A percentile compares a stretch with the other conserved stretches of the same genome.
phyloP scores from a whole-genome alignment of 2,797 vertebrate genomes.

The Phrynocephalus forsythii region DNA sequence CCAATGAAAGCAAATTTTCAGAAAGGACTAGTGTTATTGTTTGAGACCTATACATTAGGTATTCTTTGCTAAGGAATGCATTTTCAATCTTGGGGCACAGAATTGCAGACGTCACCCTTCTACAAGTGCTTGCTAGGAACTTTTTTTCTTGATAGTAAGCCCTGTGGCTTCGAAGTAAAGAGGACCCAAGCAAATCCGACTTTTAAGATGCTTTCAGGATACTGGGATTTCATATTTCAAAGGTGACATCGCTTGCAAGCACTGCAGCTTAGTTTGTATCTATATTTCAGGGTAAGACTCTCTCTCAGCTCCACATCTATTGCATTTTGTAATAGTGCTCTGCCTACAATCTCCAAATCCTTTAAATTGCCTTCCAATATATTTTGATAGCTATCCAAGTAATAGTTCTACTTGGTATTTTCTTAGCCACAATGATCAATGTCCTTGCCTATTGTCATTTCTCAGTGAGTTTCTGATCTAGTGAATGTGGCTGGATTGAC shows the following conservation, averaged over 20 bases:
- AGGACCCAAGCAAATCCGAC: neutral
- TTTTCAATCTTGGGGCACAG: neutral
- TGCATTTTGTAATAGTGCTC: constrained; percentile 8
- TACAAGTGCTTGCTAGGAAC: neutral
- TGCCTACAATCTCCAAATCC: neutral
- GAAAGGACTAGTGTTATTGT: neutral
- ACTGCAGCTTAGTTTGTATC: neutral
- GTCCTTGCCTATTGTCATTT: neutral
- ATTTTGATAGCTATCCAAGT: neutral
- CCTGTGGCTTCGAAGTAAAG: neutral
- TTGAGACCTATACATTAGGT: too few species aligned
- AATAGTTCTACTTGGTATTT: neutral
- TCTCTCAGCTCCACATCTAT: neutral
- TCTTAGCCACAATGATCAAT: neutral
- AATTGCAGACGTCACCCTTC: neutral
- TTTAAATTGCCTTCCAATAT: constrained; percentile 5
- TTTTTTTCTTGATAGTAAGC: neutral
- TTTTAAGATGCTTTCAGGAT: neutral
- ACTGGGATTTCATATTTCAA: neutral
- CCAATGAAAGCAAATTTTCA: neutral
- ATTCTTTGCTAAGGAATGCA: neutral
- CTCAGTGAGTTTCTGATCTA: constrained; percentile 4
- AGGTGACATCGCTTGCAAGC: neutral
- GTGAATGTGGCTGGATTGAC: neutral
- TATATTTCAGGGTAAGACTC: neutral